Evolutionary conservation across 1,140 invertebrate genomes (phyloP).

Genomic region (Lineus longissimus): DNA sequence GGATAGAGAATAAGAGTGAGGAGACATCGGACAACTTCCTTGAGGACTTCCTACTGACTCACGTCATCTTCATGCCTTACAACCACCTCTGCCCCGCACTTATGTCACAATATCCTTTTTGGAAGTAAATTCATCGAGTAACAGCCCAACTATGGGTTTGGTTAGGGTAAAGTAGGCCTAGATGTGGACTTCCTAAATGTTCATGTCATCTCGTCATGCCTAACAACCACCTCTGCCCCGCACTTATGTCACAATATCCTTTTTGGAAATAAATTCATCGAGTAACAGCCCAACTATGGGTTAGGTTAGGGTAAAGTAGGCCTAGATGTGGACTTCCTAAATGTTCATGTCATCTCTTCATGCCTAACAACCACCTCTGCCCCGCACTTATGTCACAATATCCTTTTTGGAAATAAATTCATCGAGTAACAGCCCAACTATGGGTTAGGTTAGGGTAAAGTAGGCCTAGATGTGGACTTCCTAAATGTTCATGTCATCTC

Average conservation of each 20-base stretch:
- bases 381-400: constrained; percentile 67
- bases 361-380: constrained; percentile 73
- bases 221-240: constrained; percentile 69
- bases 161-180: too few species aligned
- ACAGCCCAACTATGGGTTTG: too few species aligned
- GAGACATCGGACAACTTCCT: constrained; percentile 66
- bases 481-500: constrained; percentile 82
- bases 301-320: too few species aligned
- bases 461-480: constrained; percentile 71
- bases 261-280: constrained; percentile 12
- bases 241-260: constrained; percentile 65
- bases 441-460: too few species aligned
- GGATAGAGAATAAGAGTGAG: constrained; percentile 61
- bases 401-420: constrained; percentile 32
- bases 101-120: constrained; percentile 59
- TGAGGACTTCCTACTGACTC: constrained; percentile 83
- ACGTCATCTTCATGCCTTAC: constrained; percentile 80
- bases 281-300: too few species aligned
- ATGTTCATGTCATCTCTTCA: constrained; percentile 85
- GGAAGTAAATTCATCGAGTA: too few species aligned
- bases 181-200: constrained; percentile 82
- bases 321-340: constrained; percentile 77
- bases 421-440: too few species aligned
- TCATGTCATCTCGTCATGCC: constrained; percentile 84
- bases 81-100: constrained; percentile 73